Percentiles rank a stretch among this genome's conserved stretches.
Conservation (phyloP, 1,140 invertebrate species). For the Globodera rostochiensis region DNA sequence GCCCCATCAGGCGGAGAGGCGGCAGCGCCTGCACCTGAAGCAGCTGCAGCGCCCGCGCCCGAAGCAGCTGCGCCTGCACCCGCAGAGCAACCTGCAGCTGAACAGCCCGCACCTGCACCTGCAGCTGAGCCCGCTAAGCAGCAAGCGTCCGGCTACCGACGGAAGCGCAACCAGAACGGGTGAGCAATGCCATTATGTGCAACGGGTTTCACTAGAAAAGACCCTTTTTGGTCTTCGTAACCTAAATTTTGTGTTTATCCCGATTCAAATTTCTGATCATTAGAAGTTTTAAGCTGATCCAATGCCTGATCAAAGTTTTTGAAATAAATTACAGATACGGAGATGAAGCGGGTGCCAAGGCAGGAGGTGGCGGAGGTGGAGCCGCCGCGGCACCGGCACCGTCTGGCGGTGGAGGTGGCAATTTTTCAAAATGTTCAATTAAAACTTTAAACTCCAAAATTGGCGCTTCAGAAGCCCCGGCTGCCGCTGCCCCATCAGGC, state of each 20-base stretch:
- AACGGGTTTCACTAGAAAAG: background rate
- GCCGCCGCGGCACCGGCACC: constrained; percentile 4
- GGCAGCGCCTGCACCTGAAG: constrained; percentile 12
- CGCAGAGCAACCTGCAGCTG: constrained; percentile 18
- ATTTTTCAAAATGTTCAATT: no score
- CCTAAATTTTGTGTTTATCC: no score
- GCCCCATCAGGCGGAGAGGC: constrained; percentile 10
- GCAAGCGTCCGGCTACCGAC: constrained; percentile 19
- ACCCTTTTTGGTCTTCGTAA: no score
- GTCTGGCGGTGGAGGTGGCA: background rate
- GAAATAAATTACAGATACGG: background rate
- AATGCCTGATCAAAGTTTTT: no score
- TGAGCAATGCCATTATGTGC: background rate
- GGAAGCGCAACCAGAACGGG: constrained; percentile 20
- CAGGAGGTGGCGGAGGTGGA: constrained; percentile 9
- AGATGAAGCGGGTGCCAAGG: constrained; percentile 22
- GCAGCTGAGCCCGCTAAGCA: background rate
- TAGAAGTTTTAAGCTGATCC: no score
- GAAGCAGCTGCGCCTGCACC: constrained; percentile 24
- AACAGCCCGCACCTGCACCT: background rate
- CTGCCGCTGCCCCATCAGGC: constrained; percentile 9
- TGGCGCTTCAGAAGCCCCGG: background rate
- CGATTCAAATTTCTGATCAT: no score
- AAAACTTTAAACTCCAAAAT: no score
- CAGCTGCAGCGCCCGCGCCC: constrained; percentile 19